phyloP scores from a whole-genome alignment of 2,113 vertebrate genomes.

The Reinhardtius hippoglossoides region DNA sequence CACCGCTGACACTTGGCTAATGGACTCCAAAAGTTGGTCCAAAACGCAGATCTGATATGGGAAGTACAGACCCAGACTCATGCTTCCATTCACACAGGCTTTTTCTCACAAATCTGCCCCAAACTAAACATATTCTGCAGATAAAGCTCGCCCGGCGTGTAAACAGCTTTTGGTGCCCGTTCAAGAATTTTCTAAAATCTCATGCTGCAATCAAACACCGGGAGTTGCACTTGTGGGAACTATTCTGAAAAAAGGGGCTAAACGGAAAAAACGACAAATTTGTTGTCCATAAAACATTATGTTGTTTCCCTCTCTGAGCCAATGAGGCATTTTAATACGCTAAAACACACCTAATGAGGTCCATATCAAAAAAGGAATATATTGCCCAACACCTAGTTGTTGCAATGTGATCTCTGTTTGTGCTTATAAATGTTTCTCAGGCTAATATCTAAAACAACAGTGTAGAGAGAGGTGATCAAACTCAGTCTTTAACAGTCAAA shows the following conservation, averaged over 20 bases:
- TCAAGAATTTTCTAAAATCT: conserved; percentile 42
- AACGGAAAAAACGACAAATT: not conserved
- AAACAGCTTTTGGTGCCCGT: conserved; percentile 18
- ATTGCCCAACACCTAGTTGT: conserved; percentile 16
- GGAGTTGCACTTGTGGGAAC: not conserved
- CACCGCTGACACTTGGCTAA: conserved; percentile 3
- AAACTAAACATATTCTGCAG: conserved; percentile 12
- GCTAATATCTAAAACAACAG: conserved; percentile 2
- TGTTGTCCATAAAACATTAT: conserved; percentile 34
- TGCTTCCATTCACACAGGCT: not conserved
- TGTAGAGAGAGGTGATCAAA: not conserved
- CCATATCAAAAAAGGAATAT: conserved; percentile 6
- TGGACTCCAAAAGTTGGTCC: not conserved
- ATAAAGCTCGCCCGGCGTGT: conserved; percentile 15
- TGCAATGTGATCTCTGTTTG: not conserved
- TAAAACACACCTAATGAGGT: conserved; percentile 36
- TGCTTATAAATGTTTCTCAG: not conserved
- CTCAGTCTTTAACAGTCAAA: not conserved
- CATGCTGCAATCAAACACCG: conserved; percentile 15
- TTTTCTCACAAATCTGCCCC: not conserved
- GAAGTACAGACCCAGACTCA: not conserved
- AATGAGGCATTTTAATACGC: conserved; percentile 25
- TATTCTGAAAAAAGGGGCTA: conserved; percentile 10
- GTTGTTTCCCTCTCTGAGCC: conserved; percentile 19
- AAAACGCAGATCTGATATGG: not conserved